Conservation (phyloP, 2,888 invertebrate genomes). For the Amitus sp. region DNA sequence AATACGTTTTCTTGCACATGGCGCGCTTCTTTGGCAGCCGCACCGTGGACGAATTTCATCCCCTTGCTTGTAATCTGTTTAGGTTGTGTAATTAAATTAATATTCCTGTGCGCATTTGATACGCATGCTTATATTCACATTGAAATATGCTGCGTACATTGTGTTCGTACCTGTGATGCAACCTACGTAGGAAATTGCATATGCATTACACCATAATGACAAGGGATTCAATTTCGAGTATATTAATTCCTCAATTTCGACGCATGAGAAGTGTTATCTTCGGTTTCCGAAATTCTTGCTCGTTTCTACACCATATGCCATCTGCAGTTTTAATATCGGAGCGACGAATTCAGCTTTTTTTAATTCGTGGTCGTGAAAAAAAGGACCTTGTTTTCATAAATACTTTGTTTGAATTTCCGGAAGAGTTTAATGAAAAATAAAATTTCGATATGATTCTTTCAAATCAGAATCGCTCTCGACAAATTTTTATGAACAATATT, state of each 20-base stretch:
- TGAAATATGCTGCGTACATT: background rate
- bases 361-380: too few relatives aligned
- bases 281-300: too few relatives aligned
- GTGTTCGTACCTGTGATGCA: background rate
- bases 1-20: background rate
- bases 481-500: too few relatives aligned
- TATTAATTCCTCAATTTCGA: background rate
- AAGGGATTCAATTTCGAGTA: background rate
- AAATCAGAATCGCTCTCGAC: too few relatives aligned
- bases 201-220: background rate
- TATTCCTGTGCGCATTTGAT: background rate
- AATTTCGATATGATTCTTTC: too few relatives aligned
- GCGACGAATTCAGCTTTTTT: too few relatives aligned
- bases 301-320: too few relatives aligned
- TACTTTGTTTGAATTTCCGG: too few relatives aligned
- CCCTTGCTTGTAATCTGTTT: slow-evolving; percentile 1
- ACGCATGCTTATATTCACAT: background rate
- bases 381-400: too few relatives aligned
- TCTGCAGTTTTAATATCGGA: too few relatives aligned
- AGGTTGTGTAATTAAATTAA: background rate
- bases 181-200: background rate
- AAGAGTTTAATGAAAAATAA: too few relatives aligned
- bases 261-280: too few relatives aligned
- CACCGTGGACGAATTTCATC: background rate
- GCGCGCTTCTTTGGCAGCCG: background rate